Base-by-base conservation (phyloP, 2,113 vertebrate species). In the Reinhardtius hippoglossoides region DNA sequence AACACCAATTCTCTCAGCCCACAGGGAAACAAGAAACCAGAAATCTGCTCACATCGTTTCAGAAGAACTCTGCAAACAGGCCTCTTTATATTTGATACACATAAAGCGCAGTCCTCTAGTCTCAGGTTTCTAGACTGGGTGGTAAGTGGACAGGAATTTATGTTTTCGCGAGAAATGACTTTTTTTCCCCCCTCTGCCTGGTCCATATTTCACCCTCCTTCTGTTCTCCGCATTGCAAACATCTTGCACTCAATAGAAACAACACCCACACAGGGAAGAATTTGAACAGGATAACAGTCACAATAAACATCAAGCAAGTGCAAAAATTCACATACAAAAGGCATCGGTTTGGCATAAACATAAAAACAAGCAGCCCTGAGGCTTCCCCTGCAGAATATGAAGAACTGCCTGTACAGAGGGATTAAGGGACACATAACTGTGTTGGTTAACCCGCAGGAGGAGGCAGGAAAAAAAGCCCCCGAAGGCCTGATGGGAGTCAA, bases 351-450 rank as follows among this genome's bases (percentile, higher is more conserved):
- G 13, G 56, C 35, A 76, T 26, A 59, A 74, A 46, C 67, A 68
- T 42, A 81, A 71, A 80, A 72, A 84, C 26, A 67, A 63, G 81
- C 54, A 76, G 60, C 56, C 67, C 48, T 3, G 24, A 84, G 58
- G 63, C 54, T 81, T 80, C 27, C 66, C 60, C 60, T 31, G 12
- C 21, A 73, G 54, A 78, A 80, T 75, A 71, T 77, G 52, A 85
- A 63, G 81, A 82, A 76, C 44, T 74, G 50, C 79, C 81, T 73
- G 82, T 72, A 68, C 59, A 80, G 68, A 84, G 50, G 82, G 83
- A 86, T 87, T 89, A 87, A 20, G 61, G 46, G 69, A 78, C 86
- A 82, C 89, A 88, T 89, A 12, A 88, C 80, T 82, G 42, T 71
- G 64, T 74, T 79, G 76, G 65, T 35, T 70, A 74, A 77, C 65